phyloP scores from a whole-genome alignment of 2,888 invertebrate species.

The Eubasilissa splendida region DNA sequence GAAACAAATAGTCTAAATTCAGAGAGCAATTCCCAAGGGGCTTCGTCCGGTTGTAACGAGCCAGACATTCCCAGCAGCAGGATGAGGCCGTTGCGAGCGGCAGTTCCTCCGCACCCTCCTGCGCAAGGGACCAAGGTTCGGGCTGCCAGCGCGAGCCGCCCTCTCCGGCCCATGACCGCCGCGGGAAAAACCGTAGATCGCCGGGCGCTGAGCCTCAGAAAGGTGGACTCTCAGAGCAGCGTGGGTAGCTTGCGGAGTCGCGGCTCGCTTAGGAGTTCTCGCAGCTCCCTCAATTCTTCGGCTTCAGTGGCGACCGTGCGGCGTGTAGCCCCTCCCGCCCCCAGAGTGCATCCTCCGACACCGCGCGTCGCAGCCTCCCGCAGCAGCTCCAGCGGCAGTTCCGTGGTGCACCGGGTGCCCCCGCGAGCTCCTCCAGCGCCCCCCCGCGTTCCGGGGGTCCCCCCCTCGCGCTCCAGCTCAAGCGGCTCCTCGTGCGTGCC shows the following conservation, averaged over 20 bases:
- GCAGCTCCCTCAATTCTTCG: constrained; percentile 88
- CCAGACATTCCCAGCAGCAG: constrained; percentile 69
- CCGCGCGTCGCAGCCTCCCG: constrained; percentile 63
- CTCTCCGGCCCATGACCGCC: constrained; percentile 68
- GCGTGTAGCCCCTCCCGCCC: constrained; percentile 69
- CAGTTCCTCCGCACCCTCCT: constrained; percentile 58
- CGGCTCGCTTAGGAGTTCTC: constrained; percentile 85
- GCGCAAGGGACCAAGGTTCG: constrained; percentile 55
- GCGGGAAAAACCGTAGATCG: constrained; percentile 65
- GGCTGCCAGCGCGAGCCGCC: constrained; percentile 64
- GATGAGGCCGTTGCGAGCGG: constrained; percentile 67
- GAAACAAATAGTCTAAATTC: constrained; percentile 91
- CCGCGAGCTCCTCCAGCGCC: constrained; percentile 70
- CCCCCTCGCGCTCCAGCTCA: constrained; percentile 70
- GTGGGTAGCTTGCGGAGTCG: constrained; percentile 63
- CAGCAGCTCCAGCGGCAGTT: constrained; percentile 60
- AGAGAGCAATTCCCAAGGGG: constrained; percentile 88
- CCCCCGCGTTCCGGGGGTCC: constrained; percentile 72
- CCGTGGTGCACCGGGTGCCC: constrained; percentile 50
- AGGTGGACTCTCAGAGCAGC: constrained; percentile 59
- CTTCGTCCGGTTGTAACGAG: constrained; percentile 84
- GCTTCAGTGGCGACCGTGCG: constrained; percentile 86
- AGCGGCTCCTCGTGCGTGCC: constrained; percentile 72
- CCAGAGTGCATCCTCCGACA: constrained; percentile 71
- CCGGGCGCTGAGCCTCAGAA: constrained; percentile 57